Percentiles rank a stretch among this genome's conserved stretches.
Conservation (phyloP, 1,140 invertebrate species). For the Temnothorax nylanderi region DNA sequence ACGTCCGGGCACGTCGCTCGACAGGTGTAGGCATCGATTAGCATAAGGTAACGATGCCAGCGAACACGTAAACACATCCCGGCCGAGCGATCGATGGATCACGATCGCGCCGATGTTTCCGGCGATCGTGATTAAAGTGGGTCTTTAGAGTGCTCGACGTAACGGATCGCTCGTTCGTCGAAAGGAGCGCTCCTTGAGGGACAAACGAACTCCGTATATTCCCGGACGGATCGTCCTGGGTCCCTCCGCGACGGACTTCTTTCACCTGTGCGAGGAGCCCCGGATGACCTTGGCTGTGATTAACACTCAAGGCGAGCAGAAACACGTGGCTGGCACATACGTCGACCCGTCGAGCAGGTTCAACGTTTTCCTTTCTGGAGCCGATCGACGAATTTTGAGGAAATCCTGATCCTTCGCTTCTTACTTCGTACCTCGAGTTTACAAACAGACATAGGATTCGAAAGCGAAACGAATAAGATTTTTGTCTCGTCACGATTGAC, state of each 20-base stretch:
- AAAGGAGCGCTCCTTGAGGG: slow-evolving; percentile 68
- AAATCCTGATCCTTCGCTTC: background rate
- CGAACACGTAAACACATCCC: slow-evolving; percentile 74
- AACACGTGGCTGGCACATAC: slow-evolving; percentile 69
- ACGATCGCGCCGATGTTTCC: slow-evolving; percentile 73
- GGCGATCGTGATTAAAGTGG: slow-evolving; percentile 73
- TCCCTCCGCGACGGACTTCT: slow-evolving; percentile 45
- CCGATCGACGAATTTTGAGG: slow-evolving; percentile 55
- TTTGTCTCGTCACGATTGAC: background rate
- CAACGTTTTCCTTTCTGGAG: slow-evolving; percentile 73
- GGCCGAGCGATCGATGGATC: slow-evolving; percentile 72
- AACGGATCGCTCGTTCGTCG: slow-evolving; percentile 70
- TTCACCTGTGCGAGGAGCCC: slow-evolving; percentile 57
- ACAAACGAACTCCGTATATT: slow-evolving; percentile 70
- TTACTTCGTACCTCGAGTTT: too few species aligned
- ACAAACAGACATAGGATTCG: background rate
- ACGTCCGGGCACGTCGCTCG: slow-evolving; percentile 72
- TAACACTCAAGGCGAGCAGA: slow-evolving; percentile 71
- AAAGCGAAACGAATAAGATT: background rate
- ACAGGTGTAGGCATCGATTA: slow-evolving; percentile 78
- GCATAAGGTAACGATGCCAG: slow-evolving; percentile 77
- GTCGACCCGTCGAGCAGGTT: slow-evolving; percentile 72
- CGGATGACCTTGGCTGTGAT: slow-evolving; percentile 71
- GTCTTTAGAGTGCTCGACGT: slow-evolving; percentile 70
- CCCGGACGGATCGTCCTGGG: slow-evolving; percentile 31